Percentiles rank a stretch among this genome's conserved stretches.
Conservation (phyloP, 1,140 invertebrate genomes). For the Drosophila dunni region DNA sequence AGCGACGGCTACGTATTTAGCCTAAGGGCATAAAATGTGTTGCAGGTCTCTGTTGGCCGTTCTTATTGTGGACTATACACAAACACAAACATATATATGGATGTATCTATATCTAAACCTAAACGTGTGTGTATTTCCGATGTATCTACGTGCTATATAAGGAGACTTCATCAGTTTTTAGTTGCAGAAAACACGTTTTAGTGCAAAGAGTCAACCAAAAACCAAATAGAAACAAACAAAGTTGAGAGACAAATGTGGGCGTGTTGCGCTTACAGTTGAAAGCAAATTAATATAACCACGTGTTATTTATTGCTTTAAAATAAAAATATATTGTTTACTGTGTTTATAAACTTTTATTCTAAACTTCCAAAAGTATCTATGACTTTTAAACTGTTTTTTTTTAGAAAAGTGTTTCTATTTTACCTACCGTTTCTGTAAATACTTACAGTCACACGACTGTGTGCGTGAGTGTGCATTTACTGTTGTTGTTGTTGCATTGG, state of each 20-base stretch:
- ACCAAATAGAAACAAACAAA: slow-evolving; percentile 32
- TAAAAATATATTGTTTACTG: no score
- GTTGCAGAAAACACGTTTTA: slow-evolving; percentile 41
- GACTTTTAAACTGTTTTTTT: no score
- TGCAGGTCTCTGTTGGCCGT: slow-evolving; percentile 63
- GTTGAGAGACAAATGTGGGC: slow-evolving; percentile 47
- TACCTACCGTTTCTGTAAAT: no score
- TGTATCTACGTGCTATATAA: slow-evolving; percentile 13
- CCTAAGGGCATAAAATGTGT: slow-evolving; percentile 79
- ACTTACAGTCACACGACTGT: not conserved
- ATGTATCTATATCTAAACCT: slow-evolving; percentile 4
- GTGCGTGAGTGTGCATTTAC: slow-evolving; percentile 25
- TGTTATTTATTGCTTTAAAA: no score
- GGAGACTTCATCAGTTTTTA: slow-evolving; percentile 49
- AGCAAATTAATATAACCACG: no score
- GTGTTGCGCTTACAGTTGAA: not conserved
- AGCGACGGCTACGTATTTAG: slow-evolving; percentile 66
- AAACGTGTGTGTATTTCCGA: slow-evolving; percentile 38
- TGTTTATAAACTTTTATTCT: no score
- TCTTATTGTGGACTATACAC: slow-evolving; percentile 39
- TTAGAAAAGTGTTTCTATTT: no score
- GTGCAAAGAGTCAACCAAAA: not conserved
- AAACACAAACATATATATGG: slow-evolving; percentile 10
- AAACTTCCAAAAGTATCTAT: no score
- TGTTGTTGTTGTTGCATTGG: slow-evolving; percentile 40